Conservation (phyloP, 1,140 invertebrate genomes). For the Leptinotarsa lineolata region DNA sequence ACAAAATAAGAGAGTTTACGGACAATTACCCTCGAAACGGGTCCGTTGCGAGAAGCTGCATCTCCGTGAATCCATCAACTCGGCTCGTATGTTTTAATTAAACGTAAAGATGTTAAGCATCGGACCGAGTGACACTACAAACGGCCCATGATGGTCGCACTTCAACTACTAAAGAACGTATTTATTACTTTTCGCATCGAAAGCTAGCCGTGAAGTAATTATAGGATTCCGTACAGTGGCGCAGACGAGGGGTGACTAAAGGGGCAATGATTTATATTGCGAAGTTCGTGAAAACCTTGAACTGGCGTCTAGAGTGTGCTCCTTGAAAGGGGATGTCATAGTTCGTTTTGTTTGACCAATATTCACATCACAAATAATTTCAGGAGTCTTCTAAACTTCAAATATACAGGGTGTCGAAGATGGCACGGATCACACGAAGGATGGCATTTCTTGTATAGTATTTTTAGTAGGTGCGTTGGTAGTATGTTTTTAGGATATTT, state of each 20-base stretch:
- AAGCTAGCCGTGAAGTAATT: conserved; percentile 5
- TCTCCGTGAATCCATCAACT: conserved; percentile 43
- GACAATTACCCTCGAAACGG: conserved; percentile 15
- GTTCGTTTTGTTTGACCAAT: too few species aligned
- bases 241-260: neutral
- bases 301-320: too few species aligned
- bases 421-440: too few species aligned
- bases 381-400: too few species aligned
- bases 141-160: conserved; percentile 51
- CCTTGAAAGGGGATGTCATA: too few species aligned
- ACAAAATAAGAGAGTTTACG: conserved; percentile 16
- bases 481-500: too few species aligned
- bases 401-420: too few species aligned
- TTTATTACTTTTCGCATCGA: conserved; percentile 41
- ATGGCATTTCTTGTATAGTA: too few species aligned
- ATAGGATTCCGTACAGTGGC: neutral
- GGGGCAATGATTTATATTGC: too few species aligned
- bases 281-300: too few species aligned
- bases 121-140: conserved; percentile 48
- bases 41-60: conserved; percentile 2
- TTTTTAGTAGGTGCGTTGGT: too few species aligned
- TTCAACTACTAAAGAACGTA: conserved; percentile 50
- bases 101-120: conserved; percentile 47
- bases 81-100: conserved; percentile 48
- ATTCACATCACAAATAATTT: too few species aligned